Evolutionary conservation across 2,888 invertebrate genomes (phyloP).

Genomic region (Athripsodes cinereus): DNA sequence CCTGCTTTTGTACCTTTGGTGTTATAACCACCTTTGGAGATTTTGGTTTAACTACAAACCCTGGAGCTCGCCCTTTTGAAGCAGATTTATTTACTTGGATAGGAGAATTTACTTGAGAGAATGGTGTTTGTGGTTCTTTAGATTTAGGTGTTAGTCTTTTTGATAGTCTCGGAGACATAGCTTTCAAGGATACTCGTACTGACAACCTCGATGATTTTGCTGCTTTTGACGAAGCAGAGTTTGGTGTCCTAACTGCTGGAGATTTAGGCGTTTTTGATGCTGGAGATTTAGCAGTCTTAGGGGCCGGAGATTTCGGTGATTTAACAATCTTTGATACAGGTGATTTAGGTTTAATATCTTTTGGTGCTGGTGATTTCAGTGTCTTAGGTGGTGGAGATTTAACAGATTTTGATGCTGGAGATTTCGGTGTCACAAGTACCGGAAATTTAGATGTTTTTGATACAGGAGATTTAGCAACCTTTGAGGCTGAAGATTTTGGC

Average conservation of each 20-base stretch:
- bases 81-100: neutral
- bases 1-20: neutral
- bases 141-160: neutral
- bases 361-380: neutral
- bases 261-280: neutral
- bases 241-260: neutral
- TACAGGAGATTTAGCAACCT: neutral
- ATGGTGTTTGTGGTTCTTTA: neutral
- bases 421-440: neutral
- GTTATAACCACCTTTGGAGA: neutral
- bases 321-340: neutral
- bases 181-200: neutral
- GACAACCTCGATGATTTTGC: neutral
- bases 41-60: neutral
- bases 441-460: neutral
- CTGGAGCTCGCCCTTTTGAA: neutral
- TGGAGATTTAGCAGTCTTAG: neutral
- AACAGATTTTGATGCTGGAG: neutral
- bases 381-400: neutral
- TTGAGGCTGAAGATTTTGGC: neutral
- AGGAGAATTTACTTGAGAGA: neutral
- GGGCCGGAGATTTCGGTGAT: neutral
- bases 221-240: neutral
- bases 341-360: neutral
- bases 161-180: neutral